These are phyloP conservation scores for Isotomurus palustris DNA, from an alignment of 2,888 invertebrate genomes.

Conservation along the genomic window DNA sequence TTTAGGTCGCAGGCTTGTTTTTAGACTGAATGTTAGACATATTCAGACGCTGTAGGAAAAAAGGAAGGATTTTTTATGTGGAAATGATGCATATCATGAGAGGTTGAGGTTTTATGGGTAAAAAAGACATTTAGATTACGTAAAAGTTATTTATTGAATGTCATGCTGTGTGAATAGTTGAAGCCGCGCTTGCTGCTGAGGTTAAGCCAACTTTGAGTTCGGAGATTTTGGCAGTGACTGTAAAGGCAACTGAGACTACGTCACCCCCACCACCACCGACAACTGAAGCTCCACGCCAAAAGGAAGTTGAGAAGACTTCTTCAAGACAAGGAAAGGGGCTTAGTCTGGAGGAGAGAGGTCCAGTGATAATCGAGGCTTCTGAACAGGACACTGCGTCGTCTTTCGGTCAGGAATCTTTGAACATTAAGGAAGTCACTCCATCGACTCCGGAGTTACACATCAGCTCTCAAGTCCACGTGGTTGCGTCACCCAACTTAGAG, in stretches of 20 bases:
- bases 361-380: constrained; percentile 3
- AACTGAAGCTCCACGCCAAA: background rate
- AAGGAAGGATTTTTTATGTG: no score
- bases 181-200: no score
- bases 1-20: no score
- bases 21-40: no score
- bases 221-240: background rate
- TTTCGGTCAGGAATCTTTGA: background rate
- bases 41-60: no score
- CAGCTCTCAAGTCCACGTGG: constrained; percentile 37
- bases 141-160: no score
- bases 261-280: background rate
- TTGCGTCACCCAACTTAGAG: constrained; percentile 13
- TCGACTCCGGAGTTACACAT: constrained; percentile 13
- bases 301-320: background rate
- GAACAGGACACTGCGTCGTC: constrained; percentile 1
- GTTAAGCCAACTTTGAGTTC: constrained; percentile 3
- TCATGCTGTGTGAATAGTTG: no score
- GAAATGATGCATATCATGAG: no score
- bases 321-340: background rate
- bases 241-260: background rate
- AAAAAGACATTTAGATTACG: no score
- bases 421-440: background rate
- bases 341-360: background rate
- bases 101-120: no score